These are phyloP conservation scores for Catharus minimus DNA, from an alignment of 2,113 vertebrate species.

Conservation along the genomic window DNA sequence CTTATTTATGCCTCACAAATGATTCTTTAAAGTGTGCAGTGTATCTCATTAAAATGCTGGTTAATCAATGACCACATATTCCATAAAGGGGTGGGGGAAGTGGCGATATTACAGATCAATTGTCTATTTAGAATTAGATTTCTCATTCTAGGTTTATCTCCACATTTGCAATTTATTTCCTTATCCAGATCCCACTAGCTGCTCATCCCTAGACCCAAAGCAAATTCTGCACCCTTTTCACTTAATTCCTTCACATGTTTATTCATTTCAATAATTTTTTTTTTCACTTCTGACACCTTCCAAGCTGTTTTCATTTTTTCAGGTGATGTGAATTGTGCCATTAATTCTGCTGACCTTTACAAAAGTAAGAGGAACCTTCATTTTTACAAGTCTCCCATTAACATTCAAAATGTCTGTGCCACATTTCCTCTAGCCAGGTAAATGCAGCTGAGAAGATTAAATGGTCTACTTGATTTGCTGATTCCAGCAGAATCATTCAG, in stretches of 20 bases:
- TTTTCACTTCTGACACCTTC: not conserved
- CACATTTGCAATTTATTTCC: not conserved
- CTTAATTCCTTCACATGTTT: not conserved
- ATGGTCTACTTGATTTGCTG: conserved; percentile 14
- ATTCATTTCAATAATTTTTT: not conserved
- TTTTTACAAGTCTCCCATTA: conserved; percentile 5
- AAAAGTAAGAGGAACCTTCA: not conserved
- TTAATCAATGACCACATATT: not conserved
- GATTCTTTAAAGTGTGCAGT: not conserved
- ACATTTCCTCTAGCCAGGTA: not conserved
- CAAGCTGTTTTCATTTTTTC: not conserved
- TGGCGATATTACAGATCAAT: not conserved
- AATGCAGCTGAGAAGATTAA: conserved; percentile 5
- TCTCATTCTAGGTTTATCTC: not conserved
- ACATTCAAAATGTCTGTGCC: not conserved
- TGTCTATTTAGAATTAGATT: not conserved
- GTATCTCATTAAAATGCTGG: not conserved
- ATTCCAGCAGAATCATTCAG: conserved; percentile 12
- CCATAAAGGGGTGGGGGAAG: rapidly evolving
- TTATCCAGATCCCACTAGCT: not conserved
- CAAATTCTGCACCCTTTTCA: not conserved
- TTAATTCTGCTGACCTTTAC: conserved; percentile 18
- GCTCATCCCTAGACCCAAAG: not conserved
- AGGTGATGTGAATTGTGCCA: not conserved
- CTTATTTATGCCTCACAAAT: not conserved